Base-by-base conservation (phyloP, 2,797 vertebrate species). In the Liparis tanakae region DNA sequence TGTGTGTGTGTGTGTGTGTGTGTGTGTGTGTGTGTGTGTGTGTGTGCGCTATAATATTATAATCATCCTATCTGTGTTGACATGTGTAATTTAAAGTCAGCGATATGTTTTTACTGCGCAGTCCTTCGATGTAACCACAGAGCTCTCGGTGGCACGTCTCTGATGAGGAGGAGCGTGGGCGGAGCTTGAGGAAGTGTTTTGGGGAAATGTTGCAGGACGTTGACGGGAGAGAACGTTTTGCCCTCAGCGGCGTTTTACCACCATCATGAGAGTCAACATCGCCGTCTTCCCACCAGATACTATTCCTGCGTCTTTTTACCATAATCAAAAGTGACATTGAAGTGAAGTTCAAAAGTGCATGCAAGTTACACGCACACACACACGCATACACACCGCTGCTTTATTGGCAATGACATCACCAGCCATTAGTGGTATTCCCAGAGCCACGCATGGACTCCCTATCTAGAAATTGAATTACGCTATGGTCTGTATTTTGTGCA, bases 401-500 rank as follows among this genome's bases (percentile, higher is more conserved):
- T 70, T 63, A 83, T 72, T 75, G 65, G 66, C 66, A 46, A 67
- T 86, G 84, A 87, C 87, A 86, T 89, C 83, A 89, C 53, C 79
- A 51, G 36, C 58, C 84, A 87, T 89, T 86, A 83, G 80, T 72
- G 87, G 80, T 89, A 77, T 82, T 88, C 78, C 76, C 78, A 84
- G 30, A 70, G 84, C 72, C 67, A 62, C 61, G 74, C 55, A 79
- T 61, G 51, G 72, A 63, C 59, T 87, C 76, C 44, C 56, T 57
- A 50, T 75, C 76, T n/a, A 66, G 70, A 74, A 30, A 87, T 80
- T 82, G 10, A 87, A 85, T 87, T 87, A 87, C 70, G 64, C 57
- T 43, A 82, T 67, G 71, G 76, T 74, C 65, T 78, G 70, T 55
- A 61, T 71, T 67, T 25, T 80, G 59, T 67, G 65, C 77, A 79